These are phyloP conservation scores for Chelon auratus DNA, from an alignment of 2,797 vertebrate genomes.

Conservation along the genomic window DNA sequence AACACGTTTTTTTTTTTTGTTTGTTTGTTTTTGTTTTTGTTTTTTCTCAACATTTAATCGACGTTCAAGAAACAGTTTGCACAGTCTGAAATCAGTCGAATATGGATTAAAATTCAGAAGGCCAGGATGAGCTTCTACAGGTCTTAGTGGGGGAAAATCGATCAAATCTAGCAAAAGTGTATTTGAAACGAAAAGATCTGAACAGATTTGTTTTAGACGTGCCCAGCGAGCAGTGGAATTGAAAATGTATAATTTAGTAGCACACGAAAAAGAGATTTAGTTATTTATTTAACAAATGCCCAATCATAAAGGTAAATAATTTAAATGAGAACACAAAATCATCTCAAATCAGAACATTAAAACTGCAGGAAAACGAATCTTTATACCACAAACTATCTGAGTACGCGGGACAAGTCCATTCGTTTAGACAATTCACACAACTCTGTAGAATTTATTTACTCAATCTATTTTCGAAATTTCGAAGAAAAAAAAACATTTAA, in stretches of 20 bases:
- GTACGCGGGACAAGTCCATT: neutral
- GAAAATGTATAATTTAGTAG: neutral
- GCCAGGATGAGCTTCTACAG: constrained; percentile 8
- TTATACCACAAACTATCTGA: too few species aligned
- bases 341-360: neutral
- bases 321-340: neutral
- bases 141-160: neutral
- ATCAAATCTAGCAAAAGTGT: neutral
- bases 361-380: neutral
- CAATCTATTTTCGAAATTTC: neutral
- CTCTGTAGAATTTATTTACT: neutral
- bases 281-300: neutral
- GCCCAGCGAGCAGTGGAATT: neutral
- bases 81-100: neutral
- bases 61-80: constrained; percentile 31
- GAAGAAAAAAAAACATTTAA: neutral
- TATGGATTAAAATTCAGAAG: constrained; percentile 18
- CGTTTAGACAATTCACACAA: neutral
- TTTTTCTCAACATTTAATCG: constrained; percentile 33
- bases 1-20: constrained; percentile 14
- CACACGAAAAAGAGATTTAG: too few species aligned
- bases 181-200: constrained; percentile 6
- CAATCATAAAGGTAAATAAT: neutral
- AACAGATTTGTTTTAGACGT: neutral
- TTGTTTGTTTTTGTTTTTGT: neutral